Conservation (phyloP, 2,797 vertebrate species). For the Pempheris klunzingeri region DNA sequence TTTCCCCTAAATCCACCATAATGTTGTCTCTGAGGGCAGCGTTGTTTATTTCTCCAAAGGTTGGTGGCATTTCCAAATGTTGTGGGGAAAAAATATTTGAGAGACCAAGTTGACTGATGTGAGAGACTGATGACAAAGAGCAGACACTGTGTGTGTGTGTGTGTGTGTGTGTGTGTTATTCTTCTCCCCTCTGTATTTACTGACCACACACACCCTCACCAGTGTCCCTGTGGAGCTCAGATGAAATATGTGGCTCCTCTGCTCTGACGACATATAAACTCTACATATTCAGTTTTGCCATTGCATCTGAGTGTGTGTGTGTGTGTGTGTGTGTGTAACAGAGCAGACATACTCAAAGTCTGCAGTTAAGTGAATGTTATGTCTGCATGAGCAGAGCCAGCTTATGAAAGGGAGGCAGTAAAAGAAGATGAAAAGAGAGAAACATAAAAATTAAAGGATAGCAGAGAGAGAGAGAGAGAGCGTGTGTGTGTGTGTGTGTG, state of each 20-base stretch:
- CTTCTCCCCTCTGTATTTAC: slow-evolving; percentile 51
- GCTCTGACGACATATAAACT: slow-evolving; percentile 35
- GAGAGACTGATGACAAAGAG: slow-evolving; percentile 56
- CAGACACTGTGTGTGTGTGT: slow-evolving; percentile 42
- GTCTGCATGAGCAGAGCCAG: slow-evolving; percentile 8
- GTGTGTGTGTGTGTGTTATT: slow-evolving; percentile 25
- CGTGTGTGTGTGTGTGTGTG: slow-evolving; percentile 7
- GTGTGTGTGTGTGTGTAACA: slow-evolving; percentile 25
- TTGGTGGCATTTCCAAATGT: slow-evolving; percentile 58
- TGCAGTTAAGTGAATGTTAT: too few relatives aligned
- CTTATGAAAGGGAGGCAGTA: slow-evolving; percentile 41
- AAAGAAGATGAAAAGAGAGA: slow-evolving; percentile 52
- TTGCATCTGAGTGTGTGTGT: slow-evolving; percentile 24
- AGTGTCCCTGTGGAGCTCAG: slow-evolving; percentile 26
- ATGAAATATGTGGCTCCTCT: slow-evolving; percentile 54
- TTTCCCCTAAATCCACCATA: slow-evolving; percentile 53
- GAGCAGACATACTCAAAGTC: too few relatives aligned
- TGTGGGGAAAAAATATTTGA: slow-evolving; percentile 27
- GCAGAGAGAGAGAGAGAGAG: too few relatives aligned
- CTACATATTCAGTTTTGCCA: slow-evolving; percentile 34
- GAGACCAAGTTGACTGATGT: slow-evolving; percentile 33
- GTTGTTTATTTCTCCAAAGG: slow-evolving; percentile 62
- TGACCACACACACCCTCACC: slow-evolving; percentile 39
- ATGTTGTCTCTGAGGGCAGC: slow-evolving; percentile 24
- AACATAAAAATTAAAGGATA: slow-evolving; percentile 47